Conservation (phyloP, 2,113 vertebrate genomes). For the Dissostichus mawsoni region DNA sequence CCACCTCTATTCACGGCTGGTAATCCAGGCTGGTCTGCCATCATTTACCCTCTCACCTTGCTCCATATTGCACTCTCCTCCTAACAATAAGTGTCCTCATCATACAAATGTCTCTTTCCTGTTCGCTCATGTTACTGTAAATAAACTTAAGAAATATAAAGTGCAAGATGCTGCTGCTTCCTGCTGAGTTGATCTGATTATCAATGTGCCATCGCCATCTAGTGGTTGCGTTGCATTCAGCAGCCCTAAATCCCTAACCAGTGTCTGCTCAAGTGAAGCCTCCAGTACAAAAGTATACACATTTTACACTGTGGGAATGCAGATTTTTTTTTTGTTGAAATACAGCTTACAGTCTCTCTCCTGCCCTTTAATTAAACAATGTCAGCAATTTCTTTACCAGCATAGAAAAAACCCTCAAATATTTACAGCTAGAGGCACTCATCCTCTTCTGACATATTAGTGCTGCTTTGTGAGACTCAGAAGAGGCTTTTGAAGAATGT, state of each 20-base stretch:
- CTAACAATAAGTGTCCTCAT: slow-evolving; percentile 5
- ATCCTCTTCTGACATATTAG: slow-evolving; percentile 26
- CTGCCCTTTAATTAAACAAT: slow-evolving; percentile 5
- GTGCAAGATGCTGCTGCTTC: not conserved
- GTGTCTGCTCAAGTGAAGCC: not conserved
- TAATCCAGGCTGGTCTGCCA: slow-evolving; percentile 63
- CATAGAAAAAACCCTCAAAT: not conserved
- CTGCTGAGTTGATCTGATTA: slow-evolving; percentile 3
- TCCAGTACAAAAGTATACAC: not conserved
- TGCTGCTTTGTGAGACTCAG: slow-evolving; percentile 16
- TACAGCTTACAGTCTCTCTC: not conserved
- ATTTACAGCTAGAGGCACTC: slow-evolving; percentile 4
- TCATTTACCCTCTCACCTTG: slow-evolving; percentile 46
- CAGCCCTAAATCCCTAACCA: not conserved
- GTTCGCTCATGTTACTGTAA: slow-evolving; percentile 1
- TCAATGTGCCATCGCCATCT: slow-evolving; percentile 63
- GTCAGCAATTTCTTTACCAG: not conserved
- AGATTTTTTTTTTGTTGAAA: not conserved
- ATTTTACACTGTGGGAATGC: not conserved
- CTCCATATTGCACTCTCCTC: not conserved
- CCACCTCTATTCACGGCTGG: slow-evolving; percentile 54
- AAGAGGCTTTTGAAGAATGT: slow-evolving; percentile 14
- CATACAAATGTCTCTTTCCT: not conserved
- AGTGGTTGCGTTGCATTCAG: slow-evolving; percentile 46
- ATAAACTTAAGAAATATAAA: slow-evolving; percentile 8